Evolutionary conservation across 2,113 vertebrate genomes (phyloP).

Genomic region (Larimichthys crocea): DNA sequence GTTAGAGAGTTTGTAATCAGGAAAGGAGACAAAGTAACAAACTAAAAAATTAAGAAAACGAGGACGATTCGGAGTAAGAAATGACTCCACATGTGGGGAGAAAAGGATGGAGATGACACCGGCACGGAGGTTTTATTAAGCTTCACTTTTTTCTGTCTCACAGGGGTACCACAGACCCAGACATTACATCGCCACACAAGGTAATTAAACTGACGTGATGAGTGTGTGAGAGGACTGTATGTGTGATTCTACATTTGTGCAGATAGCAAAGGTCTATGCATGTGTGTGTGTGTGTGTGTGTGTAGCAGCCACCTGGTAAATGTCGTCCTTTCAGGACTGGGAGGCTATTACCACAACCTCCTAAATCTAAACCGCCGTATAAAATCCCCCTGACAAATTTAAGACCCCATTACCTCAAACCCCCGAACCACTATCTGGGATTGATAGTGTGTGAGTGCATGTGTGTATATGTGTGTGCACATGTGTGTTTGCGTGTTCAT

Average conservation of each 20-base stretch:
- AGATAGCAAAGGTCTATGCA: background rate
- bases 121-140: conserved; percentile 17
- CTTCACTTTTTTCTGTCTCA: conserved; percentile 47
- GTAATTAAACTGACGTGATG: conserved; percentile 64
- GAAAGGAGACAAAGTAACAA: background rate
- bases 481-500: background rate
- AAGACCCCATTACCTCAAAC: conserved; percentile 75
- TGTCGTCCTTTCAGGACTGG: conserved; percentile 47
- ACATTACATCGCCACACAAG: conserved; percentile 83
- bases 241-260: conserved; percentile 24
- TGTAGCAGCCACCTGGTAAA: conserved; percentile 52
- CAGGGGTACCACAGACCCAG: conserved; percentile 80
- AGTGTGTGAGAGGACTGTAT: conserved; percentile 32
- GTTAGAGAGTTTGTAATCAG: background rate
- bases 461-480: conserved; percentile 15
- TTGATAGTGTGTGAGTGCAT: conserved; percentile 50
- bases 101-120: conserved; percentile 1
- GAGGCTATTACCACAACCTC: conserved; percentile 70
- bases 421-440: conserved; percentile 63
- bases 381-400: conserved; percentile 73
- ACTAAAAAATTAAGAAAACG: background rate
- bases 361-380: conserved; percentile 70
- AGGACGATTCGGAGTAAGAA: background rate
- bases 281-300: conserved; percentile 19
- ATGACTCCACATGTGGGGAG: background rate